A percentile compares a stretch with the other conserved stretches of the same genome.
Evolutionary conservation across 2,888 invertebrate genomes (phyloP).

Genomic region (Drosophila seclusa): DNA sequence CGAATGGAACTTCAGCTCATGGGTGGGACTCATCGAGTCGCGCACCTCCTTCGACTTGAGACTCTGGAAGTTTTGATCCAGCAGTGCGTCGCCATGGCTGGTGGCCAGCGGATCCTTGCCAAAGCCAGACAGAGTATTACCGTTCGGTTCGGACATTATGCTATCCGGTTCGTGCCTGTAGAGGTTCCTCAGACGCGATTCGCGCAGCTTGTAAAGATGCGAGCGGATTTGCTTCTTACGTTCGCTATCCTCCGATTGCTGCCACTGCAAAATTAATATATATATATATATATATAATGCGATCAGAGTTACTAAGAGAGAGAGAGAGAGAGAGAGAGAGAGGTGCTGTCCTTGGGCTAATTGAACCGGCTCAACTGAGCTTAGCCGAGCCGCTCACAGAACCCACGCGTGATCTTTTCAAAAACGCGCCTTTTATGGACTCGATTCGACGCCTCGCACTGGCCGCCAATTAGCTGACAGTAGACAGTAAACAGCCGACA

Average conservation of each 20-base stretch:
- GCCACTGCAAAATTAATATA: slow-evolving; percentile 86
- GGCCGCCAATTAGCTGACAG: slow-evolving; percentile 60
- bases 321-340: neutral
- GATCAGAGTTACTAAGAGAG: neutral
- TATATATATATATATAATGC: neutral
- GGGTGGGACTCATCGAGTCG: slow-evolving; percentile 91
- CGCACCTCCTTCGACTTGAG: slow-evolving; percentile 92
- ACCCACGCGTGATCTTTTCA: slow-evolving; percentile 43
- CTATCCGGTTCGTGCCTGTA: slow-evolving; percentile 86
- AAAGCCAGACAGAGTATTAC: slow-evolving; percentile 83
- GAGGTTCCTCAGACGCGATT: slow-evolving; percentile 91
- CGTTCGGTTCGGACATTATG: slow-evolving; percentile 82
- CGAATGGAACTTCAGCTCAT: slow-evolving; percentile 83
- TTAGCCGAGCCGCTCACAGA: slow-evolving; percentile 15
- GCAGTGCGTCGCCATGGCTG: slow-evolving; percentile 89
- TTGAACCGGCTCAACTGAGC: slow-evolving; percentile 53
- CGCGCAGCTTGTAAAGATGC: slow-evolving; percentile 93
- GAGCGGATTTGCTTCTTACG: slow-evolving; percentile 94
- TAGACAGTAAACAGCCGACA: slow-evolving; percentile 29
- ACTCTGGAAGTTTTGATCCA: slow-evolving; percentile 91
- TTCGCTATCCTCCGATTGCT: slow-evolving; percentile 93
- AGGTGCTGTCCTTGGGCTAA: slow-evolving; percentile 55
- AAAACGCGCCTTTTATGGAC: slow-evolving; percentile 63
- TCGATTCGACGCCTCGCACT: slow-evolving; percentile 50
- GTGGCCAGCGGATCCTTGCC: slow-evolving; percentile 84